These are phyloP conservation scores for Pachypsylla venusta DNA, from an alignment of 1,140 invertebrate species.

Conservation along the genomic window DNA sequence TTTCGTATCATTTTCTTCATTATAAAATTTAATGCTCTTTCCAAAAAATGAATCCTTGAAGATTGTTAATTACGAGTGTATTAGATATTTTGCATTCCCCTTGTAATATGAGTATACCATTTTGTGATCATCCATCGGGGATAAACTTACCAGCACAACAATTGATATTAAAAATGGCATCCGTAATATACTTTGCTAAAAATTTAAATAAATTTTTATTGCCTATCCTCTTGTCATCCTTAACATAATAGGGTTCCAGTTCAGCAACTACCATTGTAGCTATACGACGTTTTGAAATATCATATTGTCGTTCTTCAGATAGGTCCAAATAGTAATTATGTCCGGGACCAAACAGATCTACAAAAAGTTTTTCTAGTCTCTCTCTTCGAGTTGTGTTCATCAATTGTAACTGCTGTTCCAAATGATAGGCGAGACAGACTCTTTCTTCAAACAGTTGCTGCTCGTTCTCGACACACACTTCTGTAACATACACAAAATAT, in stretches of 20 bases:
- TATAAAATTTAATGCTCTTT: neutral
- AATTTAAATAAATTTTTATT: conserved; percentile 20
- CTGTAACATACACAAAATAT: no score
- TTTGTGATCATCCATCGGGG: no score
- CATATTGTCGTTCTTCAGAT: neutral
- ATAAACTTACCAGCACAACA: neutral
- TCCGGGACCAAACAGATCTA: neutral
- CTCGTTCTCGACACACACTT: neutral
- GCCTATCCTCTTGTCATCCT: conserved; percentile 12
- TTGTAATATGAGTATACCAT: no score
- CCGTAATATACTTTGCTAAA: conserved; percentile 19
- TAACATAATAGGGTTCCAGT: conserved; percentile 17
- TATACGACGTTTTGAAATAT: conserved; percentile 14
- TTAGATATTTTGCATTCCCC: no score
- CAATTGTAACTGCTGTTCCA: conserved; percentile 1
- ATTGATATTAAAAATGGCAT: conserved; percentile 1
- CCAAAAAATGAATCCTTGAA: neutral
- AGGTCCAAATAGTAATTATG: neutral
- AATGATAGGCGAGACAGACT: neutral
- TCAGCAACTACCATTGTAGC: conserved; percentile 18
- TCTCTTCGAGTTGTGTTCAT: neutral
- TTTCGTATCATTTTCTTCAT: neutral
- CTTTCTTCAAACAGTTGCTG: neutral
- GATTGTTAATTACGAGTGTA: neutral
- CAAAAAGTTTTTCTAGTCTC: neutral